phyloP scores from a whole-genome alignment of 2,113 vertebrate genomes.

The Varanus salvator region DNA sequence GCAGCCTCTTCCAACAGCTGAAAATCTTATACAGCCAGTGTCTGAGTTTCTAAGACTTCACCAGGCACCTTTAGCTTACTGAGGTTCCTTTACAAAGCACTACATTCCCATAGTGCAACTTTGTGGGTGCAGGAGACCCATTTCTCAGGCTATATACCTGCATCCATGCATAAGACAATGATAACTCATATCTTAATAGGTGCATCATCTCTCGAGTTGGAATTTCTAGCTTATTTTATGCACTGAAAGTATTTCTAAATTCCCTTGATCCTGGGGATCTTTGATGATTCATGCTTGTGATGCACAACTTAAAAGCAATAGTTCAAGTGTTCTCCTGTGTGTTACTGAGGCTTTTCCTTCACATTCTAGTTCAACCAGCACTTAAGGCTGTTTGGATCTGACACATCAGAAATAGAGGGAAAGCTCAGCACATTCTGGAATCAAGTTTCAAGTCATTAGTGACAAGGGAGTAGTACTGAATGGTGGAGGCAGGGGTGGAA shows the following conservation, averaged over 20 bases:
- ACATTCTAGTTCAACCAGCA: neutral
- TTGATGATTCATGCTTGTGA: neutral
- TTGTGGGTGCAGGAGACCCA: too few relatives aligned
- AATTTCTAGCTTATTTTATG: neutral
- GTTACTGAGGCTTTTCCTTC: too few relatives aligned
- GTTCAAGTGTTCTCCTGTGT: neutral
- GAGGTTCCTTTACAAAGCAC: too few relatives aligned
- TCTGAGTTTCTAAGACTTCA: too few relatives aligned
- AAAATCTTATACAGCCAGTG: too few relatives aligned
- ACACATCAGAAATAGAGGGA: neutral
- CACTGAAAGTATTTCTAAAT: neutral
- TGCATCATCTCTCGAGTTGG: neutral
- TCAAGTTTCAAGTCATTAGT: neutral
- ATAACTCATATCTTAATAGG: neutral
- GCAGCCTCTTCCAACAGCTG: too few relatives aligned
- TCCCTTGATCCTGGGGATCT: too few relatives aligned
- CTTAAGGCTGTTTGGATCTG: neutral
- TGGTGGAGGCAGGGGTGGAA: too few relatives aligned
- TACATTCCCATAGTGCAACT: too few relatives aligned
- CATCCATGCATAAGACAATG: neutral
- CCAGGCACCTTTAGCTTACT: too few relatives aligned
- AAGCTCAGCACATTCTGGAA: neutral
- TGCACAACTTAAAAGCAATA: neutral
- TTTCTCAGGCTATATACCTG: neutral
- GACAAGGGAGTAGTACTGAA: neutral